Evolutionary conservation across 2,797 vertebrate genomes (phyloP).

Genomic region (Lithobates pipiens): DNA sequence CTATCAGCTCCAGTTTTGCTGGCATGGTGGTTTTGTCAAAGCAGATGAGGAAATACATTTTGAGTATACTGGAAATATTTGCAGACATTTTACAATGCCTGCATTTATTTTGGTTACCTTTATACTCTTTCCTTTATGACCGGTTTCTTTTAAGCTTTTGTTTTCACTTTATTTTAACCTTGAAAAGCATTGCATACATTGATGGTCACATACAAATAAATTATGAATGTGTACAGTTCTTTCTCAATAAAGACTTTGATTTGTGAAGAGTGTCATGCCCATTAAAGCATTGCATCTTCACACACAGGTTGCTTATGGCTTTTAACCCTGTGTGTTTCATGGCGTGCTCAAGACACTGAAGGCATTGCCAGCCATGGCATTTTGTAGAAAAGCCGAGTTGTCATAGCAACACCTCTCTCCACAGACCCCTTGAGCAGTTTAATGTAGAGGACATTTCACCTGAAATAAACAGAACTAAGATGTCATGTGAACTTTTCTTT

Average conservation of each 20-base stretch:
- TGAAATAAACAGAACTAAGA: constrained; percentile 58
- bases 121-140: background rate
- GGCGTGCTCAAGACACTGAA: background rate
- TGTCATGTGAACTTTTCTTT: constrained; percentile 60
- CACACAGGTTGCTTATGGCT: background rate
- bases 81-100: background rate
- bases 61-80: too few relatives aligned
- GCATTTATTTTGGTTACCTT: background rate
- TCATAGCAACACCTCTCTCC: constrained; percentile 38
- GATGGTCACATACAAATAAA: constrained; percentile 24
- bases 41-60: too few relatives aligned
- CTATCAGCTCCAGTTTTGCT: too few relatives aligned
- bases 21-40: too few relatives aligned
- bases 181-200: constrained; percentile 14
- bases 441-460: constrained; percentile 50
- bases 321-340: constrained; percentile 14
- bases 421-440: constrained; percentile 39
- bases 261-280: background rate
- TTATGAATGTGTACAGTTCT: constrained; percentile 28
- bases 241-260: constrained; percentile 4
- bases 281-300: constrained; percentile 9
- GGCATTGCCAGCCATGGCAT: constrained; percentile 24
- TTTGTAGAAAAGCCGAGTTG: constrained; percentile 37
- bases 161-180: constrained; percentile 26
- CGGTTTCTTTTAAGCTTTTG: constrained; percentile 4